A percentile compares a stretch with the other conserved stretches of the same genome.
Evolutionary conservation across 2,113 vertebrate species (phyloP).

Genomic region (Gambusia affinis): DNA sequence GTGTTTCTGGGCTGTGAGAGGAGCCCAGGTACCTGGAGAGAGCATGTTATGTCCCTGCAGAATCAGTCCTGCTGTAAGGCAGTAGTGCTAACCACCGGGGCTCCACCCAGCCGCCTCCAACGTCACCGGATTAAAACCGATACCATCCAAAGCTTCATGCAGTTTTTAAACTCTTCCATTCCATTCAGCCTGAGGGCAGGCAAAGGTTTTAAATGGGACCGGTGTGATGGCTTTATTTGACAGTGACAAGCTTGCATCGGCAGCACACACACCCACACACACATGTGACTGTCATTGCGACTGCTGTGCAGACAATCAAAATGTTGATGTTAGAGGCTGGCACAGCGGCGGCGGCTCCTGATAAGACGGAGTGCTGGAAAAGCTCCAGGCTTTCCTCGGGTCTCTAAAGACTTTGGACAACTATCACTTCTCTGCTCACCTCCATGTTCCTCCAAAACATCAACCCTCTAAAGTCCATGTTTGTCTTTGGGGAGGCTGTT

Average conservation of each 20-base stretch:
- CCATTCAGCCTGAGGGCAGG: too few relatives aligned
- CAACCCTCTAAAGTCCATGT: slow-evolving; percentile 1
- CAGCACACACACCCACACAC: background rate
- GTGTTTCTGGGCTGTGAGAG: too few relatives aligned
- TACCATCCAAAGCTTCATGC: background rate
- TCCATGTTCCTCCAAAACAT: background rate
- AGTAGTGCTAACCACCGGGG: too few relatives aligned
- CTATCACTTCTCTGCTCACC: background rate
- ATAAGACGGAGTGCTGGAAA: slow-evolving; percentile 17
- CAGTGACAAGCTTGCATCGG: slow-evolving; percentile 12
- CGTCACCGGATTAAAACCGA: background rate
- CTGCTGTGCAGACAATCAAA: slow-evolving; percentile 30
- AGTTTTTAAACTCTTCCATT: background rate
- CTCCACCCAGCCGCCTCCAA: too few relatives aligned
- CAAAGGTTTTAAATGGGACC: slow-evolving; percentile 3
- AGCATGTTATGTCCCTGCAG: too few relatives aligned
- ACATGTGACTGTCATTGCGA: slow-evolving; percentile 22
- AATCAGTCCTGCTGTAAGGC: too few relatives aligned
- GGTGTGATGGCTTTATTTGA: background rate
- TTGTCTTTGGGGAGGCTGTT: background rate
- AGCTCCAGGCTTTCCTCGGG: slow-evolving; percentile 18
- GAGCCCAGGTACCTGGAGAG: background rate
- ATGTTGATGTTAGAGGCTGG: slow-evolving; percentile 40
- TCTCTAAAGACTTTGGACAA: slow-evolving; percentile 14
- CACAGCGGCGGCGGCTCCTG: slow-evolving; percentile 29